Base-by-base conservation (phyloP, 2,888 invertebrate genomes). In the Plutella xylostella region DNA sequence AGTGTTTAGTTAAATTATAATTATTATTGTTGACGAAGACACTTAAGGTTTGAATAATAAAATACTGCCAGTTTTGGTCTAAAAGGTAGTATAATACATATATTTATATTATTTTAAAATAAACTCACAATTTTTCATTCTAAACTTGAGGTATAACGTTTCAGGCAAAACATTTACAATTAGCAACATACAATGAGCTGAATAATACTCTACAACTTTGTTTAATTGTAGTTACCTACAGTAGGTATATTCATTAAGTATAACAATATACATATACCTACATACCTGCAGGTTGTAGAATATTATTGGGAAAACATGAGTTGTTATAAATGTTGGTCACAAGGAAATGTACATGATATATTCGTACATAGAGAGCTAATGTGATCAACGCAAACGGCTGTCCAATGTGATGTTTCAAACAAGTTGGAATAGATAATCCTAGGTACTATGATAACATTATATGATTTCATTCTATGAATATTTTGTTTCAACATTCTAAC, bases 91-190 rank as follows among this genome's bases (percentile, higher is more conserved):
- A 21, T 42, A 73, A 70, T 73, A 75, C 58, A 61, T 78, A 74
- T 77, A 71, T 42, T n/a, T n/a, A n/a, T n/a, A n/a, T n/a, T n/a
- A n/a, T n/a, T 71, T 69, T 63, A 75, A 77, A 70, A 42, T 34
- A 78, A 71, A 76, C 72, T 71, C 76, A 71, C 72, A 68, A 70
- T 70, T 72, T n/a, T n/a, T n/a, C n/a, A n/a, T n/a, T n/a, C n/a
- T n/a, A n/a, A n/a, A n/a, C 78, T 72, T 82, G 80, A 80, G 80
- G 80, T 82, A 82, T 69, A 72, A 72, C 69, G 69, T 71, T 64
- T 73, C 70, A 77, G 78, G 74, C 75, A 74, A 69, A 72, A 63
- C 69, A 68, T 70, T 69, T 72, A 72, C 71, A 67, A 63, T 56
- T 63, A 70, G 68, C 72, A 75, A 69, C 58, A 65, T 65, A 57